Evolutionary conservation across 2,113 vertebrate genomes (phyloP).

Genomic region (Probosciger aterrimus): DNA sequence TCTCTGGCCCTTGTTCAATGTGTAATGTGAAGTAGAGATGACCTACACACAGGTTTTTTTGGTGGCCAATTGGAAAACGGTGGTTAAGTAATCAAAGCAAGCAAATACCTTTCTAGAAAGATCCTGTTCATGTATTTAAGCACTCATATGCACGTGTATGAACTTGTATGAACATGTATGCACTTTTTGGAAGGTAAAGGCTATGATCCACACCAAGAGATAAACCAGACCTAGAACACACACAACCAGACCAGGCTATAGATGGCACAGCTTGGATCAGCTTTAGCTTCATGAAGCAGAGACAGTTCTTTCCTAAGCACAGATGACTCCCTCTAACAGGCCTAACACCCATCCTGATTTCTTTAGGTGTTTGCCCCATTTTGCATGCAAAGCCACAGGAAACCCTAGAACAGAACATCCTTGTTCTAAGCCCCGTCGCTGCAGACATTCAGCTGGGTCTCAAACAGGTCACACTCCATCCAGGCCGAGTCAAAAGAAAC

Average conservation of each 20-base stretch:
- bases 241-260: not conserved
- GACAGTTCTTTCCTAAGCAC: not conserved
- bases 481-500: not conserved
- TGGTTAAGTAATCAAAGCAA: not conserved
- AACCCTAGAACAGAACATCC: not conserved
- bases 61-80: not conserved
- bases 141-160: too few relatives aligned
- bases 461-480: not conserved
- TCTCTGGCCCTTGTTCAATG: not conserved
- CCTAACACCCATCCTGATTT: not conserved
- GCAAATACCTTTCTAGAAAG: not conserved
- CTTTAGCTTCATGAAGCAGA: not conserved
- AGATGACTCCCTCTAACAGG: not conserved
- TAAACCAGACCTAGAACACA: not conserved
- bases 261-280: not conserved
- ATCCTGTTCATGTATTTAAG: not conserved
- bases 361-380: not conserved
- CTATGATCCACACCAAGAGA: not conserved
- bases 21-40: not conserved
- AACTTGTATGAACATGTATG: accelerated
- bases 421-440: not conserved
- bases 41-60: not conserved
- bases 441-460: not conserved
- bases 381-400: not conserved
- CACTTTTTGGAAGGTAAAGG: not conserved